Percentiles rank a stretch among this genome's conserved stretches.
Evolutionary conservation across 2,888 invertebrate species (phyloP).

Genomic region (Dynastes maya): DNA sequence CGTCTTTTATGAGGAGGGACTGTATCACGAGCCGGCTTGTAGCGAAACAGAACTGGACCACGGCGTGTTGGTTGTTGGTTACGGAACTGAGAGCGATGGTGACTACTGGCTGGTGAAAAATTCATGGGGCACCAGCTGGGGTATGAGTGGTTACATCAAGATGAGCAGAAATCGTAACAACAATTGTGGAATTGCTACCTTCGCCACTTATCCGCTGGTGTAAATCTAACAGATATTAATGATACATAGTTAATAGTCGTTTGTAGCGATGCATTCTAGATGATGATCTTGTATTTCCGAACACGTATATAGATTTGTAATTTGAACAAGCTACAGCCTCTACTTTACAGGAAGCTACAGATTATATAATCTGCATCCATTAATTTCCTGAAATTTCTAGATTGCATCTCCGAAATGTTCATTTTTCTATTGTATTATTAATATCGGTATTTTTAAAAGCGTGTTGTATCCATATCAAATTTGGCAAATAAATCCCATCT

Average conservation of each 20-base stretch:
- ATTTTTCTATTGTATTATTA: too few relatives aligned
- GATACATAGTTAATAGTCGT: background rate
- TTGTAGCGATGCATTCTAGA: too few relatives aligned
- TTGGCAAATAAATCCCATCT: too few relatives aligned
- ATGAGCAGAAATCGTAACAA: slow-evolving; percentile 71
- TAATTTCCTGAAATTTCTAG: too few relatives aligned
- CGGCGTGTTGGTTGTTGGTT: slow-evolving; percentile 89
- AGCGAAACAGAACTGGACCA: slow-evolving; percentile 82
- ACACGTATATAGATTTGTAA: too few relatives aligned
- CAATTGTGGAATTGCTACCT: slow-evolving; percentile 87
- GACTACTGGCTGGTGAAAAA: slow-evolving; percentile 82
- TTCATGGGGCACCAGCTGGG: slow-evolving; percentile 73
- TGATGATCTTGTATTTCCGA: too few relatives aligned
- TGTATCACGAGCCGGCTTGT: slow-evolving; percentile 88
- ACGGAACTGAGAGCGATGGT: slow-evolving; percentile 76
- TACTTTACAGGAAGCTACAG: too few relatives aligned
- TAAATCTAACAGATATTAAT: slow-evolving; percentile 65
- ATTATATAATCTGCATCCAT: too few relatives aligned
- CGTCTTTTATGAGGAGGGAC: slow-evolving; percentile 87
- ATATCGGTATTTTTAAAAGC: too few relatives aligned
- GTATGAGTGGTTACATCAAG: slow-evolving; percentile 61
- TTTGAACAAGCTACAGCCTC: too few relatives aligned
- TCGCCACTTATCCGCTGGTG: slow-evolving; percentile 87
- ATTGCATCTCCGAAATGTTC: too few relatives aligned
- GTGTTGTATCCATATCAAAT: too few relatives aligned